A percentile compares a stretch with the other conserved stretches of the same genome.
phyloP scores from a whole-genome alignment of 2,113 vertebrate species.

The Equus quagga region DNA sequence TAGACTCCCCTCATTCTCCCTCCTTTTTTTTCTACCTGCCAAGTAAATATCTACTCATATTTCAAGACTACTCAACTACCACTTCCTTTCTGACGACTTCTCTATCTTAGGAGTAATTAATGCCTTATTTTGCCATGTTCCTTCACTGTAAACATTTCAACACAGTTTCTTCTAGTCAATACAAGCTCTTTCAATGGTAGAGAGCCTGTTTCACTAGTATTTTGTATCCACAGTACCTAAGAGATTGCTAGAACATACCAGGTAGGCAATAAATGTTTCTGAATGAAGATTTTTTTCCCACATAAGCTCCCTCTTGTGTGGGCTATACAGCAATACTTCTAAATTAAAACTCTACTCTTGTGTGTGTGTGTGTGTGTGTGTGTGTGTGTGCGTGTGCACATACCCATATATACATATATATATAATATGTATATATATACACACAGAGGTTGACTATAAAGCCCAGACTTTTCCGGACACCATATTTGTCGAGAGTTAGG shows the following conservation, averaged over 20 bases:
- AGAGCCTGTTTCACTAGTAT: neutral
- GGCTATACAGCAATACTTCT: neutral
- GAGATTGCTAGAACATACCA: neutral
- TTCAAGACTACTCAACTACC: neutral
- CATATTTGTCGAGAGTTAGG: neutral
- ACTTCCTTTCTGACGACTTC: neutral
- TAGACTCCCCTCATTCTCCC: rapidly evolving
- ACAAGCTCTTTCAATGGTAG: neutral
- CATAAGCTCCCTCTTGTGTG: neutral
- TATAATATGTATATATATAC: rapidly evolving
- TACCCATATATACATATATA: neutral
- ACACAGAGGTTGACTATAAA: neutral
- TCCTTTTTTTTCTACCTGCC: neutral
- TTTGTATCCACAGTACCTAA: neutral
- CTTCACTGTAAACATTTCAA: neutral
- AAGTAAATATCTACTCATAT: neutral
- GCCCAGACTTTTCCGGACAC: neutral
- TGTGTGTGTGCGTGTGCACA: too few relatives aligned
- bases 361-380: neutral
- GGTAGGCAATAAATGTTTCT: neutral
- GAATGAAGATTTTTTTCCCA: neutral
- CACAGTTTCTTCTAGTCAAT: neutral
- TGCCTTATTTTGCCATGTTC: neutral
- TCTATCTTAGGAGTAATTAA: neutral
- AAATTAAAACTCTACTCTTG: neutral